Percentiles rank a stretch among this genome's conserved stretches.
These are phyloP conservation scores for Drosophila falleni DNA, from an alignment of 2,888 invertebrate genomes.

Conservation along the genomic window DNA sequence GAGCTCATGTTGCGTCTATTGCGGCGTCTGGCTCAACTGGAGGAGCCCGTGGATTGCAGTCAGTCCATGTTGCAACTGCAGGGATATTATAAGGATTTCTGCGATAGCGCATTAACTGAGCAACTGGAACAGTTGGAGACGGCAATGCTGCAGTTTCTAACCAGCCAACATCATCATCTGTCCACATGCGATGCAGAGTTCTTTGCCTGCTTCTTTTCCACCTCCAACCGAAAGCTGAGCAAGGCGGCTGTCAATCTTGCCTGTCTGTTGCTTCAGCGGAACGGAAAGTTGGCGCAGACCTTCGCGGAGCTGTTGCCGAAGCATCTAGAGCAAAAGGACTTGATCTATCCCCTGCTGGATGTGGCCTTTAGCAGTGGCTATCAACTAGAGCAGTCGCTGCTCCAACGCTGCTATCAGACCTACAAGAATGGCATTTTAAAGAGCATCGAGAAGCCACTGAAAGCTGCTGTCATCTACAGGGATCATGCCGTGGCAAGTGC, in stretches of 20 bases:
- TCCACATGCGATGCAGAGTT: conserved; percentile 86
- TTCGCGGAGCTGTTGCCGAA: conserved; percentile 78
- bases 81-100: conserved; percentile 86
- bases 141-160: conserved; percentile 87
- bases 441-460: conserved; percentile 89
- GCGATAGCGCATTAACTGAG: conserved; percentile 75
- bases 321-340: conserved; percentile 87
- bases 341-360: conserved; percentile 88
- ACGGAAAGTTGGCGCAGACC: conserved; percentile 39
- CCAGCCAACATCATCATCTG: conserved; percentile 88
- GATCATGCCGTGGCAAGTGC: conserved; percentile 87
- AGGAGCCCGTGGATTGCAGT: conserved; percentile 69
- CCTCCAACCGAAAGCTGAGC: conserved; percentile 85
- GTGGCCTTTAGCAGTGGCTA: conserved; percentile 83
- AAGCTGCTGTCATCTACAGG: conserved; percentile 89
- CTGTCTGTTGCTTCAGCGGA: conserved; percentile 87
- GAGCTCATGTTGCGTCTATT: conserved; percentile 86
- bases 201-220: conserved; percentile 87
- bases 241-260: conserved; percentile 88
- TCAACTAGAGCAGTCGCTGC: conserved; percentile 84
- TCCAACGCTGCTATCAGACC: conserved; percentile 87
- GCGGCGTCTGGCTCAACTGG: conserved; percentile 85
- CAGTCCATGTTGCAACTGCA: conserved; percentile 85
- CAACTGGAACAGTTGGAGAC: conserved; percentile 87
- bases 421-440: conserved; percentile 88